Base-by-base conservation (phyloP, 37 sponge, comb jelly and placozoan species). In the Axinella damicornis region DNA sequence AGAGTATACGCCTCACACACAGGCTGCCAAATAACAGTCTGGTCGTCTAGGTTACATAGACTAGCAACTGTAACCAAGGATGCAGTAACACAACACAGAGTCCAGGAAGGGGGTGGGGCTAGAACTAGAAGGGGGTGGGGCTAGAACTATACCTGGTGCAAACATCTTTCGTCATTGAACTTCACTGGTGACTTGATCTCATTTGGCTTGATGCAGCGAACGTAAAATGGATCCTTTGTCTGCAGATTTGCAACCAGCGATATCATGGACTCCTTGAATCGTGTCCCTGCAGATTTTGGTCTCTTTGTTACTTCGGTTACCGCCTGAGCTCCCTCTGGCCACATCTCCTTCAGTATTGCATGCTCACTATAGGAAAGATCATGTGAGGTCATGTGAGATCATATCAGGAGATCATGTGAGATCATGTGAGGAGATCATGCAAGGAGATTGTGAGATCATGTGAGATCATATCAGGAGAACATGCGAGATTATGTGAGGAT, bases 171-270 rank as follows among this genome's bases (percentile, higher is more conserved):
- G 38, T 83, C 79, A 62, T 90, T 75, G 61, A 90, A 90, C 31
- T 41, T 70, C 25, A 72, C 22, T 2, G 94, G 69, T n/a, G 83
- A 76, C 76, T 94, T 94, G 24, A 69, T 58, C 31, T 82, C 88
- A 38, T 94, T 94, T 5, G 94, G 94, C 69, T 94, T 94, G 74
- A 94, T 90, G 82, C 94, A 94, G 34, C 94, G 87, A 21, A 94
- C 88, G 41, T 94, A 94, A 77, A 87, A 86, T 55, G 94, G 94
- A 27, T 94, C 85, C 81, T 94, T 94, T 0, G 82, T 73, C 75
- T 86, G 70, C 40, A 94, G 86, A 24, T 85, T 84, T 6, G 59
- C 86, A 27, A 94, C 94, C 27, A 94, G 73, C 15, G 91, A 71
- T 27, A 90, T 83, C 94, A 94, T 94, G n/a, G 91, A 90, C 63